These are phyloP conservation scores for Brachionus rubens DNA, from an alignment of 1,140 invertebrate genomes.

Conservation along the genomic window DNA sequence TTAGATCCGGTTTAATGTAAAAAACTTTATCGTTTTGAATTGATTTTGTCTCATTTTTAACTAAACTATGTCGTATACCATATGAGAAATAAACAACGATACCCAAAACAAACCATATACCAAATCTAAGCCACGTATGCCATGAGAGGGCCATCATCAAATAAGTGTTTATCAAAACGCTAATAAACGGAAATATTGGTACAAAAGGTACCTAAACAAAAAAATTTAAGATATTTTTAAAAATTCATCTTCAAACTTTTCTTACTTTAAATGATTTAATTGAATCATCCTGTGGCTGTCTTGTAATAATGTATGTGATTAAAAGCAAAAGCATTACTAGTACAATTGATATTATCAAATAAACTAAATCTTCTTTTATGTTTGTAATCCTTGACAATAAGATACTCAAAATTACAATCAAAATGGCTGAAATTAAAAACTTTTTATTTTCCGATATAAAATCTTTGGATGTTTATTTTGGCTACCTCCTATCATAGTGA, in stretches of 20 bases:
- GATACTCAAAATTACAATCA: not conserved
- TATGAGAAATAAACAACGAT: conserved; percentile 39
- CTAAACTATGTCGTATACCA: not conserved
- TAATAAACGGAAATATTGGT: conserved; percentile 75
- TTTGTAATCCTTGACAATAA: not conserved
- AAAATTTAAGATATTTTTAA: too few relatives aligned
- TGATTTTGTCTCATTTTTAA: not conserved
- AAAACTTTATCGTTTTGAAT: not conserved
- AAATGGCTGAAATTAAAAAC: not conserved
- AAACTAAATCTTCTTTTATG: conserved; percentile 1
- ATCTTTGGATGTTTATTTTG: too few relatives aligned
- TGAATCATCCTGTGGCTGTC: conserved; percentile 47
- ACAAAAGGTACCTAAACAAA: conserved; percentile 84
- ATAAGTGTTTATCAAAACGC: conserved; percentile 79
- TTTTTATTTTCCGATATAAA: not conserved
- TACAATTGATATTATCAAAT: conserved; percentile 29
- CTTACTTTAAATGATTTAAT: conserved; percentile 48
- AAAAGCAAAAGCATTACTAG: conserved; percentile 46
- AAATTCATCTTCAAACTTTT: too few relatives aligned
- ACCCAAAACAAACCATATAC: conserved; percentile 70
- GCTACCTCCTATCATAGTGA: not conserved
- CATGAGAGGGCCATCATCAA: conserved; percentile 79
- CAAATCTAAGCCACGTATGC: conserved; percentile 79
- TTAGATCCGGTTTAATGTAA: not conserved
- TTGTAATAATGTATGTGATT: conserved; percentile 43